Percentiles rank a stretch among this genome's conserved stretches.
Evolutionary conservation across 2,113 vertebrate species (phyloP).

Genomic region (Cyphomyrus plagiostoma): DNA sequence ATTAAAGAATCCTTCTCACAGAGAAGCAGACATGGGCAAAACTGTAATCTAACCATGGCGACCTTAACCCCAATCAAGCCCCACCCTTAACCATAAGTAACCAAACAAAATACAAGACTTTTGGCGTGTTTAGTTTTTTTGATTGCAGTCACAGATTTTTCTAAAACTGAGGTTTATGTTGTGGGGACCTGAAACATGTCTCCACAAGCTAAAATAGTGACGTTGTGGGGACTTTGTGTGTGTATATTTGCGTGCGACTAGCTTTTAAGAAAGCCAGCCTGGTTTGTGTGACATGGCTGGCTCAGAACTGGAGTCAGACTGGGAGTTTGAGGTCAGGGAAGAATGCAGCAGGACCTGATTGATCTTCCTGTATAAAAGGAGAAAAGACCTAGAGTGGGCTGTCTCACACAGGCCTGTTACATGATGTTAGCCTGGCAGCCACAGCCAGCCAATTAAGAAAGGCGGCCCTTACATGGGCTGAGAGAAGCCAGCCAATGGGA

Average conservation of each 20-base stretch:
- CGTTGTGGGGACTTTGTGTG: not conserved
- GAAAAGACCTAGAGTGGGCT: not conserved
- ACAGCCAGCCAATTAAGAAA: not conserved
- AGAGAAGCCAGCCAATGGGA: constrained; percentile 13
- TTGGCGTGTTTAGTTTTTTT: no score
- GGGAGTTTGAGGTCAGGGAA: constrained; percentile 1
- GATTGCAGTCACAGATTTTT: no score
- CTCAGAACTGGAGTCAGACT: not conserved
- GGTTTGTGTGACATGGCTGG: not conserved
- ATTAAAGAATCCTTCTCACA: not conserved
- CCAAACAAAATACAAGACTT: no score
- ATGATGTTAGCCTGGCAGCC: not conserved
- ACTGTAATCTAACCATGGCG: not conserved
- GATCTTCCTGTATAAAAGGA: not conserved
- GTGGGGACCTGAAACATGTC: not conserved
- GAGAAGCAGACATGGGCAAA: not conserved
- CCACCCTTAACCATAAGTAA: no score
- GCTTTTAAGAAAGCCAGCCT: not conserved
- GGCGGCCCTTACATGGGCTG: not conserved
- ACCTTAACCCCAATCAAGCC: no score
- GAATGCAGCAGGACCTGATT: not conserved
- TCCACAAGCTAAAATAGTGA: not conserved
- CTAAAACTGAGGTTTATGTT: no score
- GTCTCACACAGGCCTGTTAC: not conserved
- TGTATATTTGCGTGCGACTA: not conserved